Base-by-base conservation (phyloP, 1,140 invertebrate species). In the Atta texana region DNA sequence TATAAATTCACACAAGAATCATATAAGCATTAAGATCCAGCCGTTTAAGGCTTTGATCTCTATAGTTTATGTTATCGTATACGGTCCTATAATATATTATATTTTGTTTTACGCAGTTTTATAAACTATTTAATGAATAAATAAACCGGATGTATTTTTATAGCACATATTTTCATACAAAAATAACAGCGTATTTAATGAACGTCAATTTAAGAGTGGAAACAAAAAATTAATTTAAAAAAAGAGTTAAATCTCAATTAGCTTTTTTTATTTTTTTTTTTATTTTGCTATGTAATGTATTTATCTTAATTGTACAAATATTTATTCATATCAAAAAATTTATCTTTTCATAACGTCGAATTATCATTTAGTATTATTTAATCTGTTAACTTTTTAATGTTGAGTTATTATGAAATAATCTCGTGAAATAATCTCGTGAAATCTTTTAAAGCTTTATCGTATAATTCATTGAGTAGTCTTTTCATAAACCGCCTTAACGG, bases 401-500 rank as follows among this genome's bases (percentile, higher is more conserved):
- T 51, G 3, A 34, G 8, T 69, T 80, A 57, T 69, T 39, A 7
- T 14, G 34, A 68, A 68, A 44, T 44, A 66, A 49, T 44, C 39
- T 44, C n/a, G 18, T 10, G 8, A 44, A 44, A 44, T 44, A 44
- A 44, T 44, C 39, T 21, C 8, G n/a, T 24, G 49, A 53, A 72
- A 72, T 72, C 10, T 72, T 44, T 59, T n/a, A 21, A 14, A 63
- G 21, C n/a, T 39, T 39, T 24, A 81, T 72, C 53, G 3, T n/a
- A 68, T 80, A 69, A 69, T 69, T 51, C 14, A 84, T 84, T 14
- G 39, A 28, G 55, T 61, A 21, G 69, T 63, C 55, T 24, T 84
- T 74, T 61, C 28, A 84, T 74, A 51, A 75, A 84, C 31, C 74
- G 39, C n/a, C 64, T 85, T 53, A 85, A 85, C 82, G 72, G 63